These are phyloP conservation scores for Montipora capitata DNA, from an alignment of 92 coral and sea anemone genomes.

Conservation along the genomic window DNA sequence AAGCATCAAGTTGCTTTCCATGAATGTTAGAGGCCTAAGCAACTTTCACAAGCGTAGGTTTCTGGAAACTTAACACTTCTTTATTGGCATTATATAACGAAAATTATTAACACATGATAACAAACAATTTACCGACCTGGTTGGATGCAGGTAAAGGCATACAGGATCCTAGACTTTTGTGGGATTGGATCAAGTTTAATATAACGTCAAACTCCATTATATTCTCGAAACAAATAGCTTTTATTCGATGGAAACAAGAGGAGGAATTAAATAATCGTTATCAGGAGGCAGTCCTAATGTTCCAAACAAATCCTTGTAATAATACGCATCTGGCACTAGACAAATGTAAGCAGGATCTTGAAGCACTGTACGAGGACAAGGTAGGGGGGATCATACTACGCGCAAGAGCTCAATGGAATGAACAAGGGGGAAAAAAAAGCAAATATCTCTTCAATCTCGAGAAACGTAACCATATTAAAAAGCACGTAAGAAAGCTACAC, in stretches of 20 bases:
- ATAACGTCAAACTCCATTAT: too few relatives aligned
- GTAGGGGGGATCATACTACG: slow-evolving; percentile 1
- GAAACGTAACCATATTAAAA: slow-evolving; percentile 30
- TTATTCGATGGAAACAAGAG: not conserved
- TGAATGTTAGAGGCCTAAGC: too few relatives aligned
- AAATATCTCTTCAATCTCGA: slow-evolving; percentile 38
- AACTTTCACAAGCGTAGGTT: too few relatives aligned
- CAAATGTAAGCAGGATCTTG: not conserved
- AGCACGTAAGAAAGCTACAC: slow-evolving; percentile 38
- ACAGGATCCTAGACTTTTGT: not conserved
- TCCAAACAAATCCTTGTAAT: not conserved
- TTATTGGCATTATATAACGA: too few relatives aligned
- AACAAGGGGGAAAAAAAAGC: slow-evolving; percentile 15
- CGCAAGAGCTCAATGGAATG: not conserved
- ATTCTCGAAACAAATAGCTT: too few relatives aligned
- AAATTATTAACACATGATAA: too few relatives aligned
- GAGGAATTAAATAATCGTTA: not conserved
- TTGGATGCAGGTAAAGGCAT: not conserved
- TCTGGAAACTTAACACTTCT: too few relatives aligned
- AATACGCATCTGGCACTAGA: not conserved
- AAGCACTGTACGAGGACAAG: not conserved
- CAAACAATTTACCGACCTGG: too few relatives aligned
- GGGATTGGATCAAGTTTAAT: not conserved
- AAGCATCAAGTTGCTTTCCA: too few relatives aligned
- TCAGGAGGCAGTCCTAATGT: not conserved